phyloP scores from a whole-genome alignment of 2,888 invertebrate genomes.

The Tetramorium bicarinatum region DNA sequence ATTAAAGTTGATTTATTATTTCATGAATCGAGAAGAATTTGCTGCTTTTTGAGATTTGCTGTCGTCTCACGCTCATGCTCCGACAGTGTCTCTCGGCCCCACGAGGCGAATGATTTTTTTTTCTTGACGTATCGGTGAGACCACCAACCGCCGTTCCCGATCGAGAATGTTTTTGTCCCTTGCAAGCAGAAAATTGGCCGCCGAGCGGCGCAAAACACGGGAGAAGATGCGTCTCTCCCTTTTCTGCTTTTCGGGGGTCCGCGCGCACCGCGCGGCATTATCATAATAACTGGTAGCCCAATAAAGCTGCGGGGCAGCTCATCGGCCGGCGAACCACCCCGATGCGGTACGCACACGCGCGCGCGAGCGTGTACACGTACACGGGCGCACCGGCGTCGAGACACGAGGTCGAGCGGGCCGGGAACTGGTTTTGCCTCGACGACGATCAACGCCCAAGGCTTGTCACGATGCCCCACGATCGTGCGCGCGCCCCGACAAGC shows the following conservation, averaged over 20 bases:
- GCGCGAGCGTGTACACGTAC: conserved; percentile 21
- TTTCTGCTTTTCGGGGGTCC: conserved; percentile 48
- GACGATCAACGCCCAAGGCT: conserved; percentile 78
- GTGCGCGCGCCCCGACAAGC: conserved; percentile 44
- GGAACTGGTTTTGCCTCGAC: conserved; percentile 77
- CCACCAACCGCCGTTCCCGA: conserved; percentile 14
- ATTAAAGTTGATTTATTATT: background rate
- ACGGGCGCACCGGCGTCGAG: background rate
- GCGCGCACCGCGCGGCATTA: conserved; percentile 63
- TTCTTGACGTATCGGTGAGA: background rate
- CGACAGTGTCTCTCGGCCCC: background rate
- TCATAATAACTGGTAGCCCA: conserved; percentile 78
- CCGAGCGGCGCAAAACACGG: conserved; percentile 32
- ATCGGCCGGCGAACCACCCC: conserved; percentile 61
- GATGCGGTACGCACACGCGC: conserved; percentile 15
- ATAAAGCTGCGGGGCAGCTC: conserved; percentile 75
- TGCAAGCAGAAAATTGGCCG: conserved; percentile 52
- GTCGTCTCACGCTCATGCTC: background rate
- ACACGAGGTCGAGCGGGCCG: conserved; percentile 53
- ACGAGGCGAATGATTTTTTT: background rate
- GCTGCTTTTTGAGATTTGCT: background rate
- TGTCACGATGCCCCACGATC: conserved; percentile 74
- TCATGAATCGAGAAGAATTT: background rate
- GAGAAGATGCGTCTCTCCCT: conserved; percentile 19
- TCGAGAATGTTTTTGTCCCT: conserved; percentile 41